Evolutionary conservation across 1,140 invertebrate genomes (phyloP).

Genomic region (Tetranychus cinnabarinus): DNA sequence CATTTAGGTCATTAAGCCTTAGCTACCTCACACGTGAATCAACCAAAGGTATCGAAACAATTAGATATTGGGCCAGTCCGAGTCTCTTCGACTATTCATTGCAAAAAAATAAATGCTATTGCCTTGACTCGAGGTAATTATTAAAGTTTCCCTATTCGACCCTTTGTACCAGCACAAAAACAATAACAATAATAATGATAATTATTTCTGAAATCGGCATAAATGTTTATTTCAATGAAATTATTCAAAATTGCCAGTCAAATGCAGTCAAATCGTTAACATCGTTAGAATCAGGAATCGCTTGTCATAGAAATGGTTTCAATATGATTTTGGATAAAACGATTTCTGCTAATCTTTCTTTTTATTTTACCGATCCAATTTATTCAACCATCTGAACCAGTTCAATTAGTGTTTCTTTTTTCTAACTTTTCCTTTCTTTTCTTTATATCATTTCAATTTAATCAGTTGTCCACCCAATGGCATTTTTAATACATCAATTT

Average conservation of each 20-base stretch:
- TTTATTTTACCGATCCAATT: not conserved
- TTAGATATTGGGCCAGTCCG: conserved; percentile 1
- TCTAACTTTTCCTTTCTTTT: not conserved
- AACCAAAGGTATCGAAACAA: not conserved
- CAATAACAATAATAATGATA: not conserved
- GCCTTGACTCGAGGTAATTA: not conserved
- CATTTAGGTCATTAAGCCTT: not conserved
- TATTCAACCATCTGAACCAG: not conserved
- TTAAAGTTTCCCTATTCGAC: not conserved
- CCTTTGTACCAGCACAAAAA: not conserved
- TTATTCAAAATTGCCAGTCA: too few relatives aligned
- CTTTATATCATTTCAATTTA: not conserved
- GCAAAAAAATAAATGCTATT: conserved; percentile 8
- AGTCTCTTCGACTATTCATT: conserved; percentile 5
- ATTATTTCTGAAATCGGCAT: too few relatives aligned
- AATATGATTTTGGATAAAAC: not conserved
- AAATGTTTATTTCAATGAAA: too few relatives aligned
- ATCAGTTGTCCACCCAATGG: conserved; percentile 9
- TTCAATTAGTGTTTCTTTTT: too few relatives aligned
- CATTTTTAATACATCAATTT: conserved; percentile 3
- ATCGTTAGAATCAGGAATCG: too few relatives aligned
- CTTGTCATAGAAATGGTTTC: not conserved
- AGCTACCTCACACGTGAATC: not conserved
- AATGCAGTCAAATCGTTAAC: too few relatives aligned
- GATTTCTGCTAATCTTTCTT: not conserved